Conservation (phyloP, 2,113 vertebrate genomes). For the Paralichthys olivaceus region DNA sequence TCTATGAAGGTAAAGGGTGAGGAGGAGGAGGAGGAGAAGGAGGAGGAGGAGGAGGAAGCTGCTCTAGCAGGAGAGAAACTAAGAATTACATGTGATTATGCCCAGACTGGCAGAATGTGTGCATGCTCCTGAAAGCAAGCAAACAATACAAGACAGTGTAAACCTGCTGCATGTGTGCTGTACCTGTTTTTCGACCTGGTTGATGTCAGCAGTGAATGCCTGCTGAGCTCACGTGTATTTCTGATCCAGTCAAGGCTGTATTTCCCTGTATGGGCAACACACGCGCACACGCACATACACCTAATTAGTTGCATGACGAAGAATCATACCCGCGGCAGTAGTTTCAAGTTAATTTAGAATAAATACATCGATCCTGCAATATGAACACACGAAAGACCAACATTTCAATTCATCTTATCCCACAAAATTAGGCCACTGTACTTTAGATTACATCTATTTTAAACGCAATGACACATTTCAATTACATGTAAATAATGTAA, state of each 20-base stretch:
- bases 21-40: background rate
- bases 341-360: background rate
- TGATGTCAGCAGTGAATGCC: background rate
- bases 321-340: background rate
- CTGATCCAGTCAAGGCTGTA: background rate
- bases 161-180: background rate
- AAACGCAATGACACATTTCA: too few species aligned
- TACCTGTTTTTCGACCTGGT: background rate
- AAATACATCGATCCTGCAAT: background rate
- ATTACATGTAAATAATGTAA: too few species aligned
- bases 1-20: background rate
- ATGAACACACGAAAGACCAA: background rate
- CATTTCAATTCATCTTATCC: too few species aligned
- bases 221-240: background rate
- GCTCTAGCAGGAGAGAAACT: background rate
- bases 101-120: background rate
- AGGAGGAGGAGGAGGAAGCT: background rate
- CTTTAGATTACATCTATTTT: too few species aligned
- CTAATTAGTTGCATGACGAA: background rate
- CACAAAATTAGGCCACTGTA: too few species aligned
- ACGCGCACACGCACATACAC: background rate
- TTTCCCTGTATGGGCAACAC: background rate
- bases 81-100: background rate
- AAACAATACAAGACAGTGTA: background rate
- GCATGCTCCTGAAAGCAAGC: slow-evolving; percentile 26